Evolutionary conservation across 2,888 invertebrate genomes (phyloP).

Genomic region (Drosophila subsilvestris): DNA sequence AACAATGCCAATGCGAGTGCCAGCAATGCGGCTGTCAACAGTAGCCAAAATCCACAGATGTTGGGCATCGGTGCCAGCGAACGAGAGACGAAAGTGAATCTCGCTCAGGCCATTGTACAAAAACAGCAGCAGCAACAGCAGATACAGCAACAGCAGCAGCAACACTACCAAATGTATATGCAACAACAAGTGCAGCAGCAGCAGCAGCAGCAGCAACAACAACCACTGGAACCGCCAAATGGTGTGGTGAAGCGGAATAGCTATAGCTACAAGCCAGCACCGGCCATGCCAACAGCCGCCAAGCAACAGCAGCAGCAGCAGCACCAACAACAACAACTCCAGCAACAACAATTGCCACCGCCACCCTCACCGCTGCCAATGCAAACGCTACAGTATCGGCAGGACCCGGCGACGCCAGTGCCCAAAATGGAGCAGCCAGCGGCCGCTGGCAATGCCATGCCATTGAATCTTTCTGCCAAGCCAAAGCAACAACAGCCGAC

Average conservation of each 20-base stretch:
- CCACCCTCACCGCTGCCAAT: slow-evolving; percentile 60
- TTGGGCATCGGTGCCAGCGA: slow-evolving; percentile 45
- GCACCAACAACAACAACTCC: slow-evolving; percentile 5
- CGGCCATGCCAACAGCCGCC: slow-evolving; percentile 20
- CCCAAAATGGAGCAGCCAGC: slow-evolving; percentile 54
- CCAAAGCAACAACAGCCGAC: slow-evolving; percentile 43
- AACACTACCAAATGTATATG: too few relatives aligned
- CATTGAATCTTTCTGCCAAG: slow-evolving; percentile 77
- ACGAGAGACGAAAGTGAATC: slow-evolving; percentile 81
- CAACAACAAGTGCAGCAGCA: too few relatives aligned
- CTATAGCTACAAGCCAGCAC: slow-evolving; percentile 42
- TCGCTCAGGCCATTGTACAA: slow-evolving; percentile 84
- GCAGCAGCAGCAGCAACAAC: slow-evolving; percentile 63
- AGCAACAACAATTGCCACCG: slow-evolving; percentile 48
- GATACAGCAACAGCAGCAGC: slow-evolving; percentile 60
- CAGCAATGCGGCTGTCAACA: slow-evolving; percentile 32
- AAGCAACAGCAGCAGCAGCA: slow-evolving; percentile 50
- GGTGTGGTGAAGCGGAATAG: slow-evolving; percentile 68
- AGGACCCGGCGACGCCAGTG: slow-evolving; percentile 65
- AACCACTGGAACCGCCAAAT: slow-evolving; percentile 54
- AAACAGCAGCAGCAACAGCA: slow-evolving; percentile 81
- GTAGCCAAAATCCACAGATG: slow-evolving; percentile 37
- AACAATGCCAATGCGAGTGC: slow-evolving; percentile 61
- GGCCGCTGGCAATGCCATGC: slow-evolving; percentile 54
- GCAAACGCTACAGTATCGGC: slow-evolving; percentile 70